A percentile compares a stretch with the other conserved stretches of the same genome.
Conservation (phyloP, 2,888 invertebrate species). For the Drosophila ustulata region DNA sequence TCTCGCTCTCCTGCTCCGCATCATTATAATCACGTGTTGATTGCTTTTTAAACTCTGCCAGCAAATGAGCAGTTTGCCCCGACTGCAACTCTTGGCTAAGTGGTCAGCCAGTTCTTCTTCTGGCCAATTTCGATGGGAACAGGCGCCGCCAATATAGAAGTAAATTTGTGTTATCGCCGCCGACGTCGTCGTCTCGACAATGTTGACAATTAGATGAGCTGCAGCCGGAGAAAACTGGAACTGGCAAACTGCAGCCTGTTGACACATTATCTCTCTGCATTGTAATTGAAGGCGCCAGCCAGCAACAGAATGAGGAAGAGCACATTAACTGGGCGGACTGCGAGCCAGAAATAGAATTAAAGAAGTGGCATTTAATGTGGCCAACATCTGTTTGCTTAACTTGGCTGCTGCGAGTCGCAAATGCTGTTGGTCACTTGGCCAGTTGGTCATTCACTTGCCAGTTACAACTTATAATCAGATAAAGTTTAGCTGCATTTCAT, state of each 20-base stretch:
- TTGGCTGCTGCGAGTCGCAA: background rate
- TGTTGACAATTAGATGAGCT: slow-evolving; percentile 69
- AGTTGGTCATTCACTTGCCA: slow-evolving; percentile 53
- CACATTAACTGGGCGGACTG: slow-evolving; percentile 17
- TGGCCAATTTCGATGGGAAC: slow-evolving; percentile 58
- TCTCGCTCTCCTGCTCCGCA: slow-evolving; percentile 32
- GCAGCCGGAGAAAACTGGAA: background rate
- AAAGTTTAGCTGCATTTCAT: slow-evolving; percentile 71
- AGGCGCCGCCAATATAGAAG: slow-evolving; percentile 53
- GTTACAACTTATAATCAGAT: slow-evolving; percentile 67
- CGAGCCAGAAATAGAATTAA: slow-evolving; percentile 24
- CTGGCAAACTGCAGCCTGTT: slow-evolving; percentile 41
- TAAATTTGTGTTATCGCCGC: slow-evolving; percentile 51
- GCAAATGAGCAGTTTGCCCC: slow-evolving; percentile 57
- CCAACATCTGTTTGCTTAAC: background rate
- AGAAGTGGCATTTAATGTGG: slow-evolving; percentile 15
- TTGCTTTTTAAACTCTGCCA: slow-evolving; percentile 77
- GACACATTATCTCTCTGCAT: slow-evolving; percentile 49
- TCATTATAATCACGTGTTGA: slow-evolving; percentile 82
- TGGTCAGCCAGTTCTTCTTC: slow-evolving; percentile 21
- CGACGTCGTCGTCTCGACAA: slow-evolving; percentile 58
- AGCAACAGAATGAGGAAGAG: slow-evolving; percentile 7
- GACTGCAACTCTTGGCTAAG: slow-evolving; percentile 26
- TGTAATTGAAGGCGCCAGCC: slow-evolving; percentile 58
- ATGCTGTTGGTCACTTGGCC: slow-evolving; percentile 45